Evolutionary conservation across 2,888 invertebrate genomes (phyloP), one percentile per base, ranked within the genome.

Genomic region (Andrena hattorfiana): DNA sequence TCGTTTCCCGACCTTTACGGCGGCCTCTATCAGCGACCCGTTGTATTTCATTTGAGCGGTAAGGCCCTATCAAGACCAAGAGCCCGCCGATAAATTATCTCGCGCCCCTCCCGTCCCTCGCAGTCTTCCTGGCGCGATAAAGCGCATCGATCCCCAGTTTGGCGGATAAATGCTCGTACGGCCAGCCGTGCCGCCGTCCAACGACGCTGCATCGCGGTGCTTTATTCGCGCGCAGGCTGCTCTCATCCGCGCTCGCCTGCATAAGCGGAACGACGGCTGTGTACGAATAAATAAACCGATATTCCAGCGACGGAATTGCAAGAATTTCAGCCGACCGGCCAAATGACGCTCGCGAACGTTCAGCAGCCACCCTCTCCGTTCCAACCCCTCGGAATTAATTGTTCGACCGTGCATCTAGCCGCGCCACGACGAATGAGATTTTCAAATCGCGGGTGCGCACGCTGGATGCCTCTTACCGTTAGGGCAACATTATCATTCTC

Each of bases 111-210:
- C 20, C 28, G 35, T 30, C 26, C 48, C 56, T 42, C 64, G 64
- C 20, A 42, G 48, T 68, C 68, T 82, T 71, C 71, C 75, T n/a
- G 68, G 7, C 68, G 71, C 78, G 86, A 86, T 81, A 84, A 81
- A 86, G 69, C 76, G 74, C 78, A 86, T 86, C 86, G 86, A 86
- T 86, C 86, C 73, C 13, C 2, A 26, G 72, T 80, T 78, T 63
- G 42, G 63, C 59, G 86, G 68, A 86, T 84, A 74, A 86, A 84
- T 71, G 73, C 64, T 23, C 63, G 54, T 49, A n/a, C 69, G 66
- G 23, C 59, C 49, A 60, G n/a, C 23, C 56, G 67, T 69, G 49
- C 56, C 56, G 23, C 4, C 64, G 32, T 59, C 35, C 10, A 63
- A 64, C 32, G 42, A 13, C 23, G 48, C 75, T 56, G 13, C 76